Base-by-base conservation (phyloP, 2,888 invertebrate genomes). In the Monopis laevigella region DNA sequence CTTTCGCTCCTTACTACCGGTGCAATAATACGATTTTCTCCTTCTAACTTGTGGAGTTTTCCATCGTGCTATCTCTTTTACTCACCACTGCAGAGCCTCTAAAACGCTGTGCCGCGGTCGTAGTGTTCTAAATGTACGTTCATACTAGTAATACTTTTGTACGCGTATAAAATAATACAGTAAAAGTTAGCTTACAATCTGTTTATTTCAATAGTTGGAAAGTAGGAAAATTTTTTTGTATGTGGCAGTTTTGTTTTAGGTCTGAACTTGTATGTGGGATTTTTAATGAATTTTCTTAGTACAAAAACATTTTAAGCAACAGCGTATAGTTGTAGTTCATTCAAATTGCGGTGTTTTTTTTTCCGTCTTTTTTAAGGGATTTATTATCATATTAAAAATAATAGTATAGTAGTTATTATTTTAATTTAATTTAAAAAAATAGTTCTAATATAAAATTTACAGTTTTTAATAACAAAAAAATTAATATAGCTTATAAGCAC, bases 1-100 rank as follows among this genome's bases (percentile, higher is more conserved):
- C 78, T 80, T 80, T 80, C 78, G 77, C 78, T 80, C 78, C 75
- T 80, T 73, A 74, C 78, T 75, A 78, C 78, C 78, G 78, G 77
- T 80, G 78, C 78, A 80, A 78, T 77, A 73, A 68, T 66, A 62
- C 54, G 46, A 40, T 54, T 50, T 45, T 65, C 68, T 53, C 64
- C 46, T 52, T 74, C 59, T 28, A 41, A 43, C 60, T 17, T 43
- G 28, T 16, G 42, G 46, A 48, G 51, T 46, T 48, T 52, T 40
- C 17, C 46, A 54, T 71, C 53, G 44, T 13, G 43, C 52, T 35
- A 38, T 71, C 74, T 50, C 65, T 43, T 49, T 74, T 61, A 40
- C 66, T 56, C 77, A 70, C 58, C 75, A 77, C 78, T 80, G 78
- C 78, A 80, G 78, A 80, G 77, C 72, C 68, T 74, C 74, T 66